Percentiles rank a stretch among this genome's conserved stretches.
These are phyloP conservation scores for Dicerorhinus sumatrensis DNA, from an alignment of 2,113 vertebrate species.

Conservation along the genomic window DNA sequence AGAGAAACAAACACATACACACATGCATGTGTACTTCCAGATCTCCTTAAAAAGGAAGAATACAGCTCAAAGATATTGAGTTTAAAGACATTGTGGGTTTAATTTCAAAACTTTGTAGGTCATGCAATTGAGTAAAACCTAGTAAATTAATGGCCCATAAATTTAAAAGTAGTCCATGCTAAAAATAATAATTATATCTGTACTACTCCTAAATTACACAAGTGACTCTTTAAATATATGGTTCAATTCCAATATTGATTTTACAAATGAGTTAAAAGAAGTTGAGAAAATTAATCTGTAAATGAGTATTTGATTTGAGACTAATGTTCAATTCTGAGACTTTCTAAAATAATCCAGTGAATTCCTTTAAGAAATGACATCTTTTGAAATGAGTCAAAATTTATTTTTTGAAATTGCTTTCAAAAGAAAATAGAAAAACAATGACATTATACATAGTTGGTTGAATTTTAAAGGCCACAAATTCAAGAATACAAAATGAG, in stretches of 20 bases:
- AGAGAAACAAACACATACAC: neutral
- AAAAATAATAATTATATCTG: neutral
- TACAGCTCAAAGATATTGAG: neutral
- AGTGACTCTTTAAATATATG: neutral
- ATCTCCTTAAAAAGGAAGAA: neutral
- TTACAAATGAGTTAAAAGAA: neutral
- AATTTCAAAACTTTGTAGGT: neutral
- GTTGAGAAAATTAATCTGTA: neutral
- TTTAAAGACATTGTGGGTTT: neutral
- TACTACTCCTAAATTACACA: neutral
- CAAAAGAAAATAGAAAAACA: neutral
- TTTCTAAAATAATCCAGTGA: neutral
- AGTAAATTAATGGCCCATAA: neutral
- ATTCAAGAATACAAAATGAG: neutral
- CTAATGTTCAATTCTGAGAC: neutral
- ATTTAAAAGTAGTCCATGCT: neutral
- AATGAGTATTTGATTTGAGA: slow-evolving; percentile 2
- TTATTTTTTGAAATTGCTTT: neutral
- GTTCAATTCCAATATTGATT: neutral
- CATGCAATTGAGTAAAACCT: neutral
- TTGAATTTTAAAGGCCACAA: neutral
- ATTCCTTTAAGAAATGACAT: neutral
- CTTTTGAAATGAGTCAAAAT: neutral
- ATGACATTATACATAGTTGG: neutral
- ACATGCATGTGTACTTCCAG: neutral